Percentiles rank a stretch among this genome's conserved stretches.
phyloP scores from a whole-genome alignment of 2,113 vertebrate genomes.

The Gobio gobio region DNA sequence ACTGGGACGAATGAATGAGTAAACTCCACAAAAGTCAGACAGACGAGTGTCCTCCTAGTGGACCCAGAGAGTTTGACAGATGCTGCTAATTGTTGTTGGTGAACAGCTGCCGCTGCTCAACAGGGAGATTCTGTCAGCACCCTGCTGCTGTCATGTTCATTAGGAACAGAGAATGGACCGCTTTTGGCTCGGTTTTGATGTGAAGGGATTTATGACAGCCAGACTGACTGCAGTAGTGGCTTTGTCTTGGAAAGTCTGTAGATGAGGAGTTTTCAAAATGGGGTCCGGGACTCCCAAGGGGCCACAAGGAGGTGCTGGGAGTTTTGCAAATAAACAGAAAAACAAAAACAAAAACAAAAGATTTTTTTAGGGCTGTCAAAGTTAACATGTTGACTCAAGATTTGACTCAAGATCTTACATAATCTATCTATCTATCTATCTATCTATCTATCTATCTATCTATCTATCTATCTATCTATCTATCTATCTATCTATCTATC shows the following conservation, averaged over 20 bases:
- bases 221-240: background rate
- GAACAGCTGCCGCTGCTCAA: constrained; percentile 49
- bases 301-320: background rate
- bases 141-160: constrained; percentile 49
- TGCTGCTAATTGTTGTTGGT: constrained; percentile 61
- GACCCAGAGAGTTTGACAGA: constrained; percentile 57
- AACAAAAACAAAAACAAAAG: background rate
- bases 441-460: too few species aligned
- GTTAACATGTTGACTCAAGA: background rate
- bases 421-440: background rate
- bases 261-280: background rate
- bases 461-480: too few species aligned
- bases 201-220: constrained; percentile 32
- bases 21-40: constrained; percentile 40
- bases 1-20: constrained; percentile 21
- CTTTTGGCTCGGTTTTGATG: constrained; percentile 31
- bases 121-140: constrained; percentile 37
- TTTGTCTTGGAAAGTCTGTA: constrained; percentile 2
- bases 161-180: constrained; percentile 17
- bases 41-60: constrained; percentile 58
- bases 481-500: too few species aligned
- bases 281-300: background rate
- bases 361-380: background rate
- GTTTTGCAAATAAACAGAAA: background rate
- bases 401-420: too few species aligned